Evolutionary conservation across 2,888 invertebrate genomes (phyloP).

Genomic region (Ischnura elegans): DNA sequence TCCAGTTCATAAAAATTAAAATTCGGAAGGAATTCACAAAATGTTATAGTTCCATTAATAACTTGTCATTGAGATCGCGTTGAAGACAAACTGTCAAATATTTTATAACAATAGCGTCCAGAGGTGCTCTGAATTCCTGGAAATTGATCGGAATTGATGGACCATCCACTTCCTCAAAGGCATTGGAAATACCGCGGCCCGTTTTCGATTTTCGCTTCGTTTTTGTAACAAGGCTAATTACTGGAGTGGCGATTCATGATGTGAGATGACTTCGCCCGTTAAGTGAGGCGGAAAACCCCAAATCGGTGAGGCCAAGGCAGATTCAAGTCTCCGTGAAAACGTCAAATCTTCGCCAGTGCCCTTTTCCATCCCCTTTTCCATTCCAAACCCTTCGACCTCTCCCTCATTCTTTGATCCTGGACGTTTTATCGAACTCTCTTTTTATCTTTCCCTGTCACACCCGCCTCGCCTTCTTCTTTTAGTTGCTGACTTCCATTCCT

Average conservation of each 20-base stretch:
- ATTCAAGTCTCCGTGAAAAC: not conserved
- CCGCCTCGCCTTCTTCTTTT: not conserved
- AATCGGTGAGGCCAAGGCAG: not conserved
- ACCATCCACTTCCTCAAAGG: not conserved
- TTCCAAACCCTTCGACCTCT: no score
- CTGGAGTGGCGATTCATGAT: not conserved
- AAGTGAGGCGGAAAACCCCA: not conserved
- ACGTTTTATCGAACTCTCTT: not conserved
- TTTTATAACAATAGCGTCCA: no score
- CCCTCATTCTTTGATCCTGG: not conserved
- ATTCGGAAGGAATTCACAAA: no score
- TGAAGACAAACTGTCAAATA: no score
- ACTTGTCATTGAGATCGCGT: not conserved
- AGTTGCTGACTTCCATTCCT: no score
- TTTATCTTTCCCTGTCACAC: not conserved
- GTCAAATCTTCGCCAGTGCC: not conserved
- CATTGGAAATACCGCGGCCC: not conserved
- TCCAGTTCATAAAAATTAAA: no score
- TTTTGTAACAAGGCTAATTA: not conserved
- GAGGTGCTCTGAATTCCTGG: no score
- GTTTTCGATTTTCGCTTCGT: not conserved
- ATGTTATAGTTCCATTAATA: not conserved
- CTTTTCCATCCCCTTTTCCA: not conserved
- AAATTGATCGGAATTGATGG: not conserved
- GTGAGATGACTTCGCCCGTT: not conserved